Base-by-base conservation (phyloP, 2,888 invertebrate genomes). In the Mimumesa dahlbomi region DNA sequence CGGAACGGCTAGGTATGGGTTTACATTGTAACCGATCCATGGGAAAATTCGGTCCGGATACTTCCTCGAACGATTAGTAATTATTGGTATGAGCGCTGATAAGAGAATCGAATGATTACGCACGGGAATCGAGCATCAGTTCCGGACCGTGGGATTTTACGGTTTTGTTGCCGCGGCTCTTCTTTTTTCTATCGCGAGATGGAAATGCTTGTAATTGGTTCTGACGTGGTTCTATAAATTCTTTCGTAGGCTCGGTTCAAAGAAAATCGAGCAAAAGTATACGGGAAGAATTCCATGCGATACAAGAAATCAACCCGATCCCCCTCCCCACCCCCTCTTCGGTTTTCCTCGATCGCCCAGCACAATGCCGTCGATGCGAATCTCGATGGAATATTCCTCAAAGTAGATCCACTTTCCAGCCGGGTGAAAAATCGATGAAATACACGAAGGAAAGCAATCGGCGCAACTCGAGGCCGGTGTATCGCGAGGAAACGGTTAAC, bases 1-100 rank as follows among this genome's bases (percentile, higher is more conserved):
- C 14, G 43, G 9, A 38, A 19, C 46, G 9, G 1, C 38, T 11
- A 31, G 7, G 29, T 13, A 36, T 46, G 25, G 62, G n/a, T n/a
- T 48, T 56, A 42, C 38, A 29, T 62, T 56, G 40, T 42, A 49
- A 22, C 25, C 19, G 25, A 38, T 25, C 13, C 46, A 7, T 46
- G 50, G 29, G 64, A 63, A 52, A 65, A 65, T 62, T 52, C 63
- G 31, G 14, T 0, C 21, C 9, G 57, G 7, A 16, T 16, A 16
- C 49, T 62, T 62, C 52, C 50, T 45, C 36, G 43, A 29, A 40
- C 19, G 56, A 62, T 40, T n/a, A n/a, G n/a, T n/a, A n/a, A n/a
- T n/a, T n/a, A n/a, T n/a, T n/a, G n/a, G n/a, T n/a, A n/a, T n/a
- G n/a, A n/a, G n/a, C n/a, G n/a, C n/a, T n/a, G n/a, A n/a, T n/a